Base-by-base conservation (phyloP, 2,797 vertebrate species). In the Acridotheres tristis region DNA sequence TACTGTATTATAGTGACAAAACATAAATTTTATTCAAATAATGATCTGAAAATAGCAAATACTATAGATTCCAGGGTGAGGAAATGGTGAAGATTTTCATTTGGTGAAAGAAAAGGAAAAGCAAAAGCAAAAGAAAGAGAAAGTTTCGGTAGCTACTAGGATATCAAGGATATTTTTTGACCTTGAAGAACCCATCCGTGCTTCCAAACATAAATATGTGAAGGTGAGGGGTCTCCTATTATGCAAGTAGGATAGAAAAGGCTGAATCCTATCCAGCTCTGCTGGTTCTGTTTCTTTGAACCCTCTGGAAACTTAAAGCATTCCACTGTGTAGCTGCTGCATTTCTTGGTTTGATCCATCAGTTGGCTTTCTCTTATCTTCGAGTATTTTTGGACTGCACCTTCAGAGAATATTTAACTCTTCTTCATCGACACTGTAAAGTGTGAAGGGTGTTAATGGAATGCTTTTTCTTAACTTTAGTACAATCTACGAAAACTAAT, bases 171-270 rank as follows among this genome's bases (percentile, higher is more conserved):
- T 1, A 10, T 4, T 74, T 85, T 85, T 94, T 69, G 55, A 68
- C 6, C 25, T 67, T 67, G 38, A 74, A 68, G 27, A 92, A 57
- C 11, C 17, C 38, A 43, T 89, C 30, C 88, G 45, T 88, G 65
- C 20, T 69, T 85, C 57, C 32, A 95, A 80, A 88, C 45, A 68
- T 23, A 88, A 89, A 86, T 58, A 73, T 9, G 20, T 34, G 40
- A 75, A 90, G 51, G 88, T 75, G 51, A 93, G 71, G 86, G 66
- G 71, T 95, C 69, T 94, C 27, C 54, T 80, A 66, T 93, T 89
- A 90, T 87, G n/a, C 76, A 83, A 51, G 62, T n/a, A 83, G 29
- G 42, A 73, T 43, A 67, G 78, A 90, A 45, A 40, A 51, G 23
- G n/a, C 50, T 83, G 50, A 89, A 55, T 89, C 13, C 36, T 51